phyloP scores from a whole-genome alignment of 2,888 invertebrate species.

The Drosophila silvestris region DNA sequence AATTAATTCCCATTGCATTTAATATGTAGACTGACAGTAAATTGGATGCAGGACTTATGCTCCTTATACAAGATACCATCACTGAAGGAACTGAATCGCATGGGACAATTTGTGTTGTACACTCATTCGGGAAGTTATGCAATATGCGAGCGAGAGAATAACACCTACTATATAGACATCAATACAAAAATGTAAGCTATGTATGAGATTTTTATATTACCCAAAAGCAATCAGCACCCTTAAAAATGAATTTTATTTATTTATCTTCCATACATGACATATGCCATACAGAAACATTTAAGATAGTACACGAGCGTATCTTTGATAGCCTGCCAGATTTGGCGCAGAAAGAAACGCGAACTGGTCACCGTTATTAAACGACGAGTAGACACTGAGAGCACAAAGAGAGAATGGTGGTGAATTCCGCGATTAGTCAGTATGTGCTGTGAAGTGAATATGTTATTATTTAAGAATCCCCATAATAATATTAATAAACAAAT shows the following conservation, averaged over 20 bases:
- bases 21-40: conserved; percentile 89
- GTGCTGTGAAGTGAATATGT: too few relatives aligned
- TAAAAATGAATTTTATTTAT: too few relatives aligned
- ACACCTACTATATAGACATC: conserved; percentile 92
- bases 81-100: conserved; percentile 90
- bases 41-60: conserved; percentile 96
- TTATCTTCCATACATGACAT: conserved; percentile 82
- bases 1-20: background rate
- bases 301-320: conserved; percentile 84
- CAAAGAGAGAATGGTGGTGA: too few relatives aligned
- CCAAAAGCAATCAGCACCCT: too few relatives aligned
- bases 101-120: conserved; percentile 95
- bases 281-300: conserved; percentile 89
- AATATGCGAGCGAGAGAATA: conserved; percentile 91
- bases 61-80: conserved; percentile 93
- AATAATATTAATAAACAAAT: too few relatives aligned
- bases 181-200: conserved; percentile 89
- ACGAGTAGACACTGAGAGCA: too few relatives aligned
- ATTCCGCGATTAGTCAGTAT: too few relatives aligned
- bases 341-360: conserved; percentile 52
- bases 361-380: too few relatives aligned
- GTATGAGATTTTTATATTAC: background rate
- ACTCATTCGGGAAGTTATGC: conserved; percentile 93
- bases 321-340: conserved; percentile 81
- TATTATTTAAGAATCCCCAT: too few relatives aligned